Conservation (phyloP, 2,113 vertebrate genomes). For the Thymallus thymallus region DNA sequence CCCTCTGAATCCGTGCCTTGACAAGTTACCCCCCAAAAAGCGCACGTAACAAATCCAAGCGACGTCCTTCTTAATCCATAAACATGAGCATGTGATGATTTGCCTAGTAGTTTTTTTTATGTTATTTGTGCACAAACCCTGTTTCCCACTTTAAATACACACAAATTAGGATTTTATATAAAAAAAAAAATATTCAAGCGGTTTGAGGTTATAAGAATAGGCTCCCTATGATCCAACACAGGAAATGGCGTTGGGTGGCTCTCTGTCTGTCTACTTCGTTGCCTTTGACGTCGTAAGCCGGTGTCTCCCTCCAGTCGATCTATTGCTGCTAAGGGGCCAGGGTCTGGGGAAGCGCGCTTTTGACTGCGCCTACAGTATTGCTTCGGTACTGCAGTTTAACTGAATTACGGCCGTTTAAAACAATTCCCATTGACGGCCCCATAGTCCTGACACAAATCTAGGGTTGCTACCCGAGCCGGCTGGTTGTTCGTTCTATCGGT, state of each 20-base stretch:
- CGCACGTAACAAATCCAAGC: conserved; percentile 61
- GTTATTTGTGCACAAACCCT: conserved; percentile 37
- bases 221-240: conserved; percentile 54
- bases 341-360: no score
- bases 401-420: no score
- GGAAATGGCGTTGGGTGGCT: conserved; percentile 54
- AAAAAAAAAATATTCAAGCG: conserved; percentile 30
- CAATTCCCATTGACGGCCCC: no score
- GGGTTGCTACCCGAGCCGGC: no score
- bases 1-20: conserved; percentile 33
- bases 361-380: no score
- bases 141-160: conserved; percentile 39
- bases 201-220: conserved; percentile 35
- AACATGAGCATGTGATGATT: conserved; percentile 47
- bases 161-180: conserved; percentile 14
- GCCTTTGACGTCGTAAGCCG: conserved; percentile 79
- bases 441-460: no score
- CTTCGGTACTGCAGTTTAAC: no score
- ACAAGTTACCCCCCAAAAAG: conserved; percentile 57
- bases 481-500: no score
- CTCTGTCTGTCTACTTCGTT: conserved; percentile 52
- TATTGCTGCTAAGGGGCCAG: conserved; percentile 51
- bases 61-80: conserved; percentile 57
- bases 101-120: conserved; percentile 20
- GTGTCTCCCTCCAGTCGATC: conserved; percentile 80